Conservation (phyloP, 2,113 vertebrate species). For the Reinhardtius hippoglossoides region DNA sequence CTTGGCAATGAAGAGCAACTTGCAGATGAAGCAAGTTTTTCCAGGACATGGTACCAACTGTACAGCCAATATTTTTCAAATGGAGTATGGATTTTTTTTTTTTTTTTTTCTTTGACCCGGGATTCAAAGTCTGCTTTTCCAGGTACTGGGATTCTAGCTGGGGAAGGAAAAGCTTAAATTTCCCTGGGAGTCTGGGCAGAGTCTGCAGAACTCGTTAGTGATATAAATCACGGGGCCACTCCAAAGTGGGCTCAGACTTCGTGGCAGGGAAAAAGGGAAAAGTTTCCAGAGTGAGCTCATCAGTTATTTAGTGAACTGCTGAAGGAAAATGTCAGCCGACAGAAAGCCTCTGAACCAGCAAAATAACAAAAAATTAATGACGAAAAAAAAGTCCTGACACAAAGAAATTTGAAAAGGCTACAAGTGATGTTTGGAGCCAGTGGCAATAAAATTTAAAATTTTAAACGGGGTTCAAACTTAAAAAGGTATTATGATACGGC, state of each 20-base stretch:
- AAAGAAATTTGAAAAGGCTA: slow-evolving; percentile 27
- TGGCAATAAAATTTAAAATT: slow-evolving; percentile 39
- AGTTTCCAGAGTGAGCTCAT: slow-evolving; percentile 88
- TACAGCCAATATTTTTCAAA: slow-evolving; percentile 65
- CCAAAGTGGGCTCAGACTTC: slow-evolving; percentile 80
- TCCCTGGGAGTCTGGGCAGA: slow-evolving; percentile 74
- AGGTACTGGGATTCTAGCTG: slow-evolving; percentile 73
- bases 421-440: slow-evolving; percentile 23
- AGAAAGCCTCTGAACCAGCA: slow-evolving; percentile 47
- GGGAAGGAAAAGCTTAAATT: slow-evolving; percentile 74
- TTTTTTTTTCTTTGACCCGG: slow-evolving; percentile 42
- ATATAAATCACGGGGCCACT: slow-evolving; percentile 84
- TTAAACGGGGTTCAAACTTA: slow-evolving; percentile 23
- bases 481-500: slow-evolving; percentile 39
- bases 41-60: slow-evolving; percentile 57
- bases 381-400: slow-evolving; percentile 43
- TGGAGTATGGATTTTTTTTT: slow-evolving; percentile 40
- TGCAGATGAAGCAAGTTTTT: slow-evolving; percentile 74
- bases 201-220: slow-evolving; percentile 84
- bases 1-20: slow-evolving; percentile 38
- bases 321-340: slow-evolving; percentile 77
- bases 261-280: slow-evolving; percentile 77
- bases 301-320: slow-evolving; percentile 80
- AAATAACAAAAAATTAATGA: slow-evolving; percentile 62
- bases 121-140: slow-evolving; percentile 77